Base-by-base conservation (phyloP, 2,797 vertebrate genomes). In the Danio choprae region DNA sequence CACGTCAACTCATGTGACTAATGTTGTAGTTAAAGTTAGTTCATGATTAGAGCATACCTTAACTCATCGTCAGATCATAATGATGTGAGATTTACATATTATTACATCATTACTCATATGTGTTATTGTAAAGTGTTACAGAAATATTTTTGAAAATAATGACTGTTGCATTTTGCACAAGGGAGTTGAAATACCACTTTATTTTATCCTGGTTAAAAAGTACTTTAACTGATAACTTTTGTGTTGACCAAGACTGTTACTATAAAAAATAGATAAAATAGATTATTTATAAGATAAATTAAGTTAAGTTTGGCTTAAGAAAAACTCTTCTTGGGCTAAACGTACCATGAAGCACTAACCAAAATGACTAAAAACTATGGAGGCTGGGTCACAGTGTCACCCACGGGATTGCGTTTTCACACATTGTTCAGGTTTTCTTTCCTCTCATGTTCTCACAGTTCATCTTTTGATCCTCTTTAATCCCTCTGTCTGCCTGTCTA, bases 381-480 rank as follows among this genome's bases (percentile, higher is more conserved):
- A 18, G n/a, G 16, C 16, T 40, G 20, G 18, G 43, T 29, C 29
- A 65, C 65, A 68, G 40, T 18, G 40, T 48, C 8, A 56, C 70
- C 7, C n/a, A 18, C 22, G 51, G 38, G 36, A 43, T 38, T 59
- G 12, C 4, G 7, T 72, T 56, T 72, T 56, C 18, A 44, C 36
- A 55, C 36, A 69, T 56, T 41, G 15, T 22, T 9, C 36, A 56
- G 50, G 15, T 43, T 58, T 58, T 29, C 38, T 58, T 46, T 55
- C 67, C 62, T 71, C 18, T 77, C 13, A 18, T 56, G 10, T 22
- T 46, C 11, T 77, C 29, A 62, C 72, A 77, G 72, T 41, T 65
- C 29, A 64, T 70, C 58, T 60, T 78, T 81, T 77, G 72, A 77
- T 84, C 73, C 74, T 74, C 36, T 50, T 62, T 59, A 29, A 83